Conservation (phyloP, 2,797 vertebrate species). For the Acipenser ruthenus region DNA sequence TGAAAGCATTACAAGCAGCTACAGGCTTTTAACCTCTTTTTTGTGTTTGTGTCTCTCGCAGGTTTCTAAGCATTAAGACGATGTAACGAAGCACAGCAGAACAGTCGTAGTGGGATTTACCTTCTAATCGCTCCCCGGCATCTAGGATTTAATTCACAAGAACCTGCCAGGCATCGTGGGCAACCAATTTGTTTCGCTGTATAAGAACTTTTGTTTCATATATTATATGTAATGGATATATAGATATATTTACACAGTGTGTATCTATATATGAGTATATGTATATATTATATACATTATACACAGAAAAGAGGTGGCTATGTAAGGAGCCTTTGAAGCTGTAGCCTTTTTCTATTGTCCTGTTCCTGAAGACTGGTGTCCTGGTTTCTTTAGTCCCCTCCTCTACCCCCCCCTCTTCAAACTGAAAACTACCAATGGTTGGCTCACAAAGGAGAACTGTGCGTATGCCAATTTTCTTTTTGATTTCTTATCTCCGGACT, state of each 20-base stretch:
- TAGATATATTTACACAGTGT: too few relatives aligned
- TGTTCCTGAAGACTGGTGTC: constrained; percentile 30
- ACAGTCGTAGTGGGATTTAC: constrained; percentile 74
- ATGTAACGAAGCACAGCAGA: constrained; percentile 76
- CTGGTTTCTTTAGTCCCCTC: constrained; percentile 51
- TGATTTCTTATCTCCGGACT: constrained; percentile 64
- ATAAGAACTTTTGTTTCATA: constrained; percentile 70
- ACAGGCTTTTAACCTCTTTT: constrained; percentile 22
- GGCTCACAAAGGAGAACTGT: constrained; percentile 76
- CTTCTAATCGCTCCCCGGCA: constrained; percentile 70
- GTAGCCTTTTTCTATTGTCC: constrained; percentile 47
- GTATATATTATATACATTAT: constrained; percentile 60
- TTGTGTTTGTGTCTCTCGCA: constrained; percentile 41
- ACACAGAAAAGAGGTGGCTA: constrained; percentile 48
- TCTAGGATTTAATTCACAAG: constrained; percentile 81
- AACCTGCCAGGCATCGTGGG: constrained; percentile 75
- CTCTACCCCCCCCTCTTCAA: constrained; percentile 70
- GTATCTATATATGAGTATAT: constrained; percentile 67
- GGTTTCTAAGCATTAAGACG: constrained; percentile 78
- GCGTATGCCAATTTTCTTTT: constrained; percentile 80
- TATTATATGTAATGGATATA: constrained; percentile 26
- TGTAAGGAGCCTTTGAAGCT: constrained; percentile 54
- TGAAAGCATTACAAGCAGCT: too few relatives aligned
- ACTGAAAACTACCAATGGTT: constrained; percentile 75
- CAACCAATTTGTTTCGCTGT: constrained; percentile 76